These are phyloP conservation scores for Chirona hameri DNA, from an alignment of 2,888 invertebrate genomes.

Conservation along the genomic window DNA sequence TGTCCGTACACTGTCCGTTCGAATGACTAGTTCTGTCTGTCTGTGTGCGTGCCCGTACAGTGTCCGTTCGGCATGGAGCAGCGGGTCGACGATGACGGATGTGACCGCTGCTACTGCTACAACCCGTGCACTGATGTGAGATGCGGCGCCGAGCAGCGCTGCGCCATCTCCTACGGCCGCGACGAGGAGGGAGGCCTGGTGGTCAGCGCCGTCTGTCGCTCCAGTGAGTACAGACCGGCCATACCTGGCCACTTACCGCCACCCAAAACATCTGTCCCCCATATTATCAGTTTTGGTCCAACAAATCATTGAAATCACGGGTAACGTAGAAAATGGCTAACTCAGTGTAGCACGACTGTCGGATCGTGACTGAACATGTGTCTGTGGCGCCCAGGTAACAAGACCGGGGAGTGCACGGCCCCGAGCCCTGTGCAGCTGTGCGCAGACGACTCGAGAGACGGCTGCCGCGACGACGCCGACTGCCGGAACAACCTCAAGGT, in stretches of 20 bases:
- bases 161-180: constrained; percentile 54
- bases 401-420: not conserved
- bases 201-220: not conserved
- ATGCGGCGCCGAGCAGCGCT: constrained; percentile 64
- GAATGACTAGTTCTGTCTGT: too few relatives aligned
- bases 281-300: too few relatives aligned
- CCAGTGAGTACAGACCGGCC: not conserved
- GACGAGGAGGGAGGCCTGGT: not conserved
- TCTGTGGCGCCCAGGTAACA: not conserved
- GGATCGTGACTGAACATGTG: not conserved
- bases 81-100: constrained; percentile 60
- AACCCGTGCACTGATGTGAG: constrained; percentile 63
- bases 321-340: too few relatives aligned
- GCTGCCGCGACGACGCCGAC: constrained; percentile 13
- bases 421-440: not conserved
- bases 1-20: too few relatives aligned
- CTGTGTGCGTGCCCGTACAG: too few relatives aligned
- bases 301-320: too few relatives aligned
- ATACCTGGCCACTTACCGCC: not conserved
- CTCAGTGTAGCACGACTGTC: too few relatives aligned
- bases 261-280: too few relatives aligned
- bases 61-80: constrained; percentile 72
- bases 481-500: constrained; percentile 29
- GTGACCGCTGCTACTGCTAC: constrained; percentile 65
- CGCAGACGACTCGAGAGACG: not conserved